Base-by-base conservation (phyloP, 2,797 vertebrate species). In the Acrossocheilus wenchowensis region DNA sequence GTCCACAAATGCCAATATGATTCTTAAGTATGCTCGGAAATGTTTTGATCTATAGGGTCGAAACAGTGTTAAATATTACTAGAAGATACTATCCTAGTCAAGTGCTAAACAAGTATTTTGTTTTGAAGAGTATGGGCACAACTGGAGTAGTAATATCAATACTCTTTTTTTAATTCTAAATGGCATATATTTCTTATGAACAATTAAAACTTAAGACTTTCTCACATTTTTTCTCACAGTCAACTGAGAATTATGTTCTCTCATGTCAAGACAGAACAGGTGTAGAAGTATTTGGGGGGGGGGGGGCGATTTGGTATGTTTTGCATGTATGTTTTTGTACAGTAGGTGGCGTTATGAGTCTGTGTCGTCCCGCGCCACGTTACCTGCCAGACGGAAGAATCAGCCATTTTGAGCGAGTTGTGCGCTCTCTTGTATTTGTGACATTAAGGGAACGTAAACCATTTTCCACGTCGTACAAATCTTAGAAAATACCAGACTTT, bases 371-470 rank as follows among this genome's bases (percentile, higher is more conserved):
- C 72, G 82, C 60, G 82, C 77, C 72, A 84, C 82, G 57, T 84
- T 84, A 84, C 82, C 82, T 84, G 72, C 11, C 57, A 84, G 82
- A 77, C 72, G 43, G 57, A 84, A 84, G 82, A 77, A 66, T 66
- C 82, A 66, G 82, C 82, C 82, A 84, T 84, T 84, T 75, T 57
- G 57, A 54, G 30, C 43, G 4, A 62, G 69, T 48, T 48, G 19
- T 60, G 71, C 72, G 30, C 34, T 10, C 11, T 19, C 57, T 75
- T n/a, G 19, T 11, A 41, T 50, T 50, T 39, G 23, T 26, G 12
- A 17, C 71, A 45, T 30, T 60, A 6, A 15, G 10, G 11, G 6
- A 0, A 36, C 78, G 43, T 34, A 17, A 39, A 50, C 19, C 21
- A 39, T 48, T 43, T 39, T 4, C 23, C 14, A 26, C 39, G 23